phyloP scores from a whole-genome alignment of 2,797 vertebrate genomes.

The Trematomus bernacchii region DNA sequence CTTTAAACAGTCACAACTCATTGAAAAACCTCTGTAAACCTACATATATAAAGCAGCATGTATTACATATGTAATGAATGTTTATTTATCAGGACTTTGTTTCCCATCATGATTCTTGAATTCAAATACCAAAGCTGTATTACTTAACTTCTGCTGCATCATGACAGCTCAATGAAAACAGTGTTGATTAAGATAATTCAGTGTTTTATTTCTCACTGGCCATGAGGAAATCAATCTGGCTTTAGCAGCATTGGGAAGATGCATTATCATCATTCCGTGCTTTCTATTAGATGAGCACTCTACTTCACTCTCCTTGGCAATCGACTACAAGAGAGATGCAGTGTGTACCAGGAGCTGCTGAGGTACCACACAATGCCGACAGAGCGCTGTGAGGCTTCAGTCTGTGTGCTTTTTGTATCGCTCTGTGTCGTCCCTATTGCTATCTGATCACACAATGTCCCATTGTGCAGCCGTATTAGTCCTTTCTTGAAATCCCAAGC shows the following conservation, averaged over 20 bases:
- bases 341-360: constrained; percentile 61
- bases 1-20: constrained; percentile 15
- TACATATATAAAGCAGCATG: neutral
- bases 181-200: constrained; percentile 34
- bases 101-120: constrained; percentile 1
- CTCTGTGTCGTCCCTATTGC: constrained; percentile 63
- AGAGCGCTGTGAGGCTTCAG: constrained; percentile 53
- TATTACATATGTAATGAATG: constrained; percentile 3
- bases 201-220: constrained; percentile 16
- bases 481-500: constrained; percentile 70
- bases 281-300: constrained; percentile 51
- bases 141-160: neutral
- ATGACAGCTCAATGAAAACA: constrained; percentile 27
- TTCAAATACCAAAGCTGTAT: constrained; percentile 12
- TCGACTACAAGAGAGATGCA: constrained; percentile 51
- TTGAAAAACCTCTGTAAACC: constrained; percentile 16
- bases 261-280: constrained; percentile 46
- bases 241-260: constrained; percentile 28
- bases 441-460: constrained; percentile 64
- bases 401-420: constrained; percentile 67
- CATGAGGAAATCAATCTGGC: constrained; percentile 37
- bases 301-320: constrained; percentile 47
- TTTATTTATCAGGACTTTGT: constrained; percentile 15
- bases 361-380: constrained; percentile 66
- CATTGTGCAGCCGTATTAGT: constrained; percentile 67